Percentiles rank a stretch among this genome's conserved stretches.
Evolutionary conservation across 2,113 vertebrate species (phyloP).

Genomic region (Pseudolaguvia tuberculata): DNA sequence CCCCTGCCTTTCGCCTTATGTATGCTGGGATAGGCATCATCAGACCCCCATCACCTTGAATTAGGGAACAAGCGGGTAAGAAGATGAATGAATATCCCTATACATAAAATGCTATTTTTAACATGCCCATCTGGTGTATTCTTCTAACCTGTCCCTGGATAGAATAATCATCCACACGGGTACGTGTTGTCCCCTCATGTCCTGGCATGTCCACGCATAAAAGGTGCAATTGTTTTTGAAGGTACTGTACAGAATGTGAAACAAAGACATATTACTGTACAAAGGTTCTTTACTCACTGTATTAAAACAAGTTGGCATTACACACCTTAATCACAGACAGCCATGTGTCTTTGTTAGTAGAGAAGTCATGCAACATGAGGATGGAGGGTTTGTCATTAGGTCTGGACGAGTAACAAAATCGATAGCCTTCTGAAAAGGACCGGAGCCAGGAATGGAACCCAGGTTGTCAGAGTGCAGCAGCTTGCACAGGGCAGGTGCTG

Average conservation of each 20-base stretch:
- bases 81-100: neutral
- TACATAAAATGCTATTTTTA: neutral
- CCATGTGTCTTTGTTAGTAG: conserved; percentile 93
- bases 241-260: conserved; percentile 68
- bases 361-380: conserved; percentile 91
- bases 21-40: no score
- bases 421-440: conserved; percentile 85
- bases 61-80: no score
- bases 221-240: conserved; percentile 91
- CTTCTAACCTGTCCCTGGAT: conserved; percentile 83
- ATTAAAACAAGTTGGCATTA: neutral
- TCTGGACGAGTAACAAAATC: conserved; percentile 87
- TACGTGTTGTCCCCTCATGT: conserved; percentile 88
- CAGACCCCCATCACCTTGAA: no score
- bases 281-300: neutral
- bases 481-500: no score
- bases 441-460: no score
- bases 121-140: conserved; percentile 82
- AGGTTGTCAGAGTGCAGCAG: no score
- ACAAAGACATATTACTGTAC: neutral
- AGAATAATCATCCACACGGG: conserved; percentile 82
- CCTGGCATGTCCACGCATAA: conserved; percentile 95
- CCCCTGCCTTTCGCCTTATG: no score
- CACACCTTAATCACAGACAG: conserved; percentile 86
- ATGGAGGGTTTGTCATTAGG: conserved; percentile 80